Evolutionary conservation across 2,888 invertebrate genomes (phyloP).

Genomic region (Drosophila siamana): DNA sequence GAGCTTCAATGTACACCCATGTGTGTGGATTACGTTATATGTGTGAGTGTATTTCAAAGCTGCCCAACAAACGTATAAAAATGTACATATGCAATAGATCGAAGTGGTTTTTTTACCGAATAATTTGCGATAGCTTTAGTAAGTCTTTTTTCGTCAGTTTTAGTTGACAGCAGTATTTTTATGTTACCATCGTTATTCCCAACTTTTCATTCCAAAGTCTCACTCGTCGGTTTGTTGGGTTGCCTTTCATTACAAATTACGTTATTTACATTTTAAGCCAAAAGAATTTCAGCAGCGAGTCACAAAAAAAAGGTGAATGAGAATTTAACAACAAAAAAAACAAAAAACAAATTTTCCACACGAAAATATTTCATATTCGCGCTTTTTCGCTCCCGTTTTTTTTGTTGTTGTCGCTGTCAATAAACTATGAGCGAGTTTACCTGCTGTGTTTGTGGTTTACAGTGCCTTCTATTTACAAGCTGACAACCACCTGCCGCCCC

Average conservation of each 20-base stretch:
- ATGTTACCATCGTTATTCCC: too few species aligned
- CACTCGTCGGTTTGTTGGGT: neutral
- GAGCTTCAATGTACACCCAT: neutral
- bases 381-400: slow-evolving; percentile 18
- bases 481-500: neutral
- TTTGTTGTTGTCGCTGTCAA: slow-evolving; percentile 44
- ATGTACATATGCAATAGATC: neutral
- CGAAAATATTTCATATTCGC: slow-evolving; percentile 28
- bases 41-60: slow-evolving; percentile 21
- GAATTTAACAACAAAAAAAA: slow-evolving; percentile 21
- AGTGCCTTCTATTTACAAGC: slow-evolving; percentile 13
- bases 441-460: slow-evolving; percentile 50
- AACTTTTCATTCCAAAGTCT: too few species aligned
- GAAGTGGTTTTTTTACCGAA: too few species aligned
- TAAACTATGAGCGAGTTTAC: slow-evolving; percentile 48
- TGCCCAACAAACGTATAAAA: neutral
- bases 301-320: slow-evolving; percentile 21
- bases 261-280: slow-evolving; percentile 69
- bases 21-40: slow-evolving; percentile 7
- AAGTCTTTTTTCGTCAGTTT: too few species aligned
- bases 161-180: too few species aligned
- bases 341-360: slow-evolving; percentile 35
- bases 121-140: too few species aligned
- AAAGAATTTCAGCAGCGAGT: slow-evolving; percentile 32
- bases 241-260: slow-evolving; percentile 74